A percentile compares a stretch with the other conserved stretches of the same genome.
Evolutionary conservation across 2,888 invertebrate species (phyloP).

Genomic region (Tupiocoris notatus): DNA sequence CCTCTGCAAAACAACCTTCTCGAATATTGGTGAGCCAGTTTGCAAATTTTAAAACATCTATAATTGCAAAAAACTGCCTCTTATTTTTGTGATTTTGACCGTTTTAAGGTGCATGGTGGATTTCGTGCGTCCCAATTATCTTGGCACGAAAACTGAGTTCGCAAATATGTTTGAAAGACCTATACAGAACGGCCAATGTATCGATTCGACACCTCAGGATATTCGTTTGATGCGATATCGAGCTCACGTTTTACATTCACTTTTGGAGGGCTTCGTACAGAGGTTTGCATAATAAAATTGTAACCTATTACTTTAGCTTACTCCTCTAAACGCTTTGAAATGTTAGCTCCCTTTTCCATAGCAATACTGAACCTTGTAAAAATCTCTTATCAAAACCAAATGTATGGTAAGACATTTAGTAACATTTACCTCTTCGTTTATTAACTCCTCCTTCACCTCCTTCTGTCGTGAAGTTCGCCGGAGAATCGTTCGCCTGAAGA

Average conservation of each 20-base stretch:
- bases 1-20: conserved; percentile 96
- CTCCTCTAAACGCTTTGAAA: too few species aligned
- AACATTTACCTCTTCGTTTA: too few species aligned
- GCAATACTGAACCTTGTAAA: too few species aligned
- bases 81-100: not conserved
- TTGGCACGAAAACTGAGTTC: conserved; percentile 95
- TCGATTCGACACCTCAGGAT: conserved; percentile 93
- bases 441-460: too few species aligned
- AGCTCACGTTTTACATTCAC: conserved; percentile 91
- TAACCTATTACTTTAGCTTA: too few species aligned
- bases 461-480: too few species aligned
- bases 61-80: not conserved
- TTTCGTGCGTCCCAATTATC: conserved; percentile 95
- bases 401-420: too few species aligned
- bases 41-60: too few species aligned
- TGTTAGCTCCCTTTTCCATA: too few species aligned
- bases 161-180: conserved; percentile 98
- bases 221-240: conserved; percentile 90
- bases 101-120: conserved; percentile 83
- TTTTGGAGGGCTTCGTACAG: conserved; percentile 95
- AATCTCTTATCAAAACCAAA: too few species aligned
- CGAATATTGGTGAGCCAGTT: conserved; percentile 72
- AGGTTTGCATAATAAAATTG: conserved; percentile 58
- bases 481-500: too few species aligned
- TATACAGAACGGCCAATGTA: conserved; percentile 97